These are phyloP conservation scores for Strongylocentrotus purpuratus DNA, from an alignment of 35 echinoderm and acorn worm species.

Conservation along the genomic window DNA sequence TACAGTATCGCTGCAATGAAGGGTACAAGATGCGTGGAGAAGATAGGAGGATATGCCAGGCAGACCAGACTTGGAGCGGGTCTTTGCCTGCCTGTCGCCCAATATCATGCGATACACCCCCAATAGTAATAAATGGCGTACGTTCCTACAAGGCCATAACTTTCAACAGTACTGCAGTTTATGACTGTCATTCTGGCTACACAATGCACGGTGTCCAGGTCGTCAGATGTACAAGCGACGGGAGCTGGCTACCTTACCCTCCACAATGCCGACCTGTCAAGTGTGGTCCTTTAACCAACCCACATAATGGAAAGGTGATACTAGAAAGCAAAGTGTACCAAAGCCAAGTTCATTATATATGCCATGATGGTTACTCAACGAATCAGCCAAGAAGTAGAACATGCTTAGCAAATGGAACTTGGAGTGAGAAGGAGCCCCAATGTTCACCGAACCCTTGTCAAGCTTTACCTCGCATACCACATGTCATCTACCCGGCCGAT, in stretches of 20 bases:
- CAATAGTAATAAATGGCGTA: slow-evolving; percentile 48
- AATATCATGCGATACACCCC: slow-evolving; percentile 51
- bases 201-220: neutral
- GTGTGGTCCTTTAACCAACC: slow-evolving; percentile 15
- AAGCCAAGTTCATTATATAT: slow-evolving; percentile 44
- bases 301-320: slow-evolving; percentile 57
- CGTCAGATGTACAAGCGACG: slow-evolving; percentile 13
- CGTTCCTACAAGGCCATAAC: neutral
- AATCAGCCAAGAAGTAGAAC: slow-evolving; percentile 21
- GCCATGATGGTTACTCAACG: slow-evolving; percentile 60
- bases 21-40: slow-evolving; percentile 50
- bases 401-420: slow-evolving; percentile 54
- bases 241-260: neutral
- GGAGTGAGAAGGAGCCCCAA: slow-evolving; percentile 55
- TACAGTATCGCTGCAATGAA: slow-evolving; percentile 48
- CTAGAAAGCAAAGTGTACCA: slow-evolving; percentile 53
- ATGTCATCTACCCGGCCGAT: neutral
- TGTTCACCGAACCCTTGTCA: slow-evolving; percentile 36
- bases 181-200: slow-evolving; percentile 51
- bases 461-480: neutral
- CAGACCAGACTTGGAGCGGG: slow-evolving; percentile 44
- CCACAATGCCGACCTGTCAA: neutral
- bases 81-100: slow-evolving; percentile 37
- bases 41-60: slow-evolving; percentile 35
- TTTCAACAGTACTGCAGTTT: slow-evolving; percentile 25